These are phyloP conservation scores for Rafetus swinhoei DNA, from an alignment of 2,113 vertebrate genomes.

Conservation along the genomic window DNA sequence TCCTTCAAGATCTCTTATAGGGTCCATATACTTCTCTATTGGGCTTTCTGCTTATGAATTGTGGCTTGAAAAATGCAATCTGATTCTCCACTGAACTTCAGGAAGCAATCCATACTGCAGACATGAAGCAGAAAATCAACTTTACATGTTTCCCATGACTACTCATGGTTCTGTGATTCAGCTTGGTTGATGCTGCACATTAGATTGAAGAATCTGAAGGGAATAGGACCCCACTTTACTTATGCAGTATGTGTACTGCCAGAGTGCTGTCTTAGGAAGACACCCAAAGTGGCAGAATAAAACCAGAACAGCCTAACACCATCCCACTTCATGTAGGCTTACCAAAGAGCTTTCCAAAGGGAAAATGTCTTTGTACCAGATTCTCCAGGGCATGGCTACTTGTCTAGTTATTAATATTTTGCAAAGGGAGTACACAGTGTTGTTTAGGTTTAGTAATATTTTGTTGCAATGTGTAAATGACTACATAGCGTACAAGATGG, in stretches of 20 bases:
- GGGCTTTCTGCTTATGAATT: not conserved
- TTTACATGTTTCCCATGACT: not conserved
- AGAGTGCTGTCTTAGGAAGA: not conserved
- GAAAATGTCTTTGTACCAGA: not conserved
- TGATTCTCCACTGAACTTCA: not conserved
- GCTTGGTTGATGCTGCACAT: not conserved
- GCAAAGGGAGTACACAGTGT: not conserved
- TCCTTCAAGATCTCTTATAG: not conserved
- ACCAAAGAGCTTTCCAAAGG: not conserved
- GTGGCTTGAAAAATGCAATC: not conserved
- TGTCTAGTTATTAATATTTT: not conserved
- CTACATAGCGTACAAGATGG: fast-evolving
- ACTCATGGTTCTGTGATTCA: not conserved
- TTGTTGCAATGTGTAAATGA: not conserved
- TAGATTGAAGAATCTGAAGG: not conserved
- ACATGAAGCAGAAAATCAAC: no score
- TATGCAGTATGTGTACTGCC: fast-evolving
- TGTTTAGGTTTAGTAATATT: not conserved
- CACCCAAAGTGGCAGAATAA: not conserved
- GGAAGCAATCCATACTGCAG: no score
- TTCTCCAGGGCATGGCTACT: not conserved
- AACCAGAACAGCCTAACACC: fast-evolving
- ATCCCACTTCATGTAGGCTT: not conserved
- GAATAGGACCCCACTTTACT: not conserved
- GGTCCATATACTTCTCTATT: not conserved